phyloP scores from a whole-genome alignment of 2,797 vertebrate genomes.

The Pygocentrus nattereri region DNA sequence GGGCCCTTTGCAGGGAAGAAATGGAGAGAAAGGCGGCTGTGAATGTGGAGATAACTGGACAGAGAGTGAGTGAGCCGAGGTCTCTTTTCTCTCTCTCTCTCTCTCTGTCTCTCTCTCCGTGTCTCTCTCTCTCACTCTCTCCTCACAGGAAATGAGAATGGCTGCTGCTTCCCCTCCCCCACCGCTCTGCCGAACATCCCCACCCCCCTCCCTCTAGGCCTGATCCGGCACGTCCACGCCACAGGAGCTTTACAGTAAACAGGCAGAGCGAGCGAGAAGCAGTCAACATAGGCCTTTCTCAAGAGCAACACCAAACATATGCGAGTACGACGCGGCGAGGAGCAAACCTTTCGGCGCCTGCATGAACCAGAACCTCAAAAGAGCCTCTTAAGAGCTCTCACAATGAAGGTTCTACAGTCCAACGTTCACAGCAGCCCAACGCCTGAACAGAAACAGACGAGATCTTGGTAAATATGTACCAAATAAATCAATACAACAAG shows the following conservation, averaged over 20 bases:
- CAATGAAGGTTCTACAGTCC: neutral
- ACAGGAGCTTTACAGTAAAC: constrained; percentile 76
- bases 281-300: constrained; percentile 52
- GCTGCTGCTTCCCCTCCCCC: constrained; percentile 81
- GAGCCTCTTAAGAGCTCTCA: neutral
- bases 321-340: constrained; percentile 34
- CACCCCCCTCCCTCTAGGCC: constrained; percentile 71
- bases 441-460: neutral
- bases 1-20: constrained; percentile 63
- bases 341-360: constrained; percentile 16
- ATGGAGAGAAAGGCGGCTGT: constrained; percentile 61
- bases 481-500: neutral
- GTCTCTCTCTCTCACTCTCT: constrained; percentile 65
- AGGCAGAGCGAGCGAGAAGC: constrained; percentile 54
- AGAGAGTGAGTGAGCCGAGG: constrained; percentile 55
- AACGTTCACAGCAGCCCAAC: neutral
- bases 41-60: constrained; percentile 69
- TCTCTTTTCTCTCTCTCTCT: constrained; percentile 32
- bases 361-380: neutral
- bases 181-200: constrained; percentile 48
- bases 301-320: constrained; percentile 40
- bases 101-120: constrained; percentile 15
- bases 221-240: constrained; percentile 80
- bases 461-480: neutral
- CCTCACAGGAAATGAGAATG: constrained; percentile 84